These are phyloP conservation scores for Diplodus puntazzo DNA, from an alignment of 2,797 vertebrate species.

Conservation along the genomic window DNA sequence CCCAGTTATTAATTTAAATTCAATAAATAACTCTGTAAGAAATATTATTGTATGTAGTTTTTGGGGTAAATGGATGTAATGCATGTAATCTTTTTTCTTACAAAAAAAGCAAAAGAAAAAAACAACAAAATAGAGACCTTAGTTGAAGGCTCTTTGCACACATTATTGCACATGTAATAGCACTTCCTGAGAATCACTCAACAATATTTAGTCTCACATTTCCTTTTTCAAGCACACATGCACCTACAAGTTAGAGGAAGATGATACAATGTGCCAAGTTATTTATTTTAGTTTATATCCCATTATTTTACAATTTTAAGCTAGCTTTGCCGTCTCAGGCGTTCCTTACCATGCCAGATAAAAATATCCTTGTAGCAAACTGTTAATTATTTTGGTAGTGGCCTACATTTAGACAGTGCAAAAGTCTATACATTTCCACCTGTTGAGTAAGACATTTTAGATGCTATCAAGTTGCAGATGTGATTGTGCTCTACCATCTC, in stretches of 20 bases:
- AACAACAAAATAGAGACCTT: constrained; percentile 24
- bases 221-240: constrained; percentile 37
- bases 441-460: constrained; percentile 45
- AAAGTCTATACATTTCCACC: constrained; percentile 31
- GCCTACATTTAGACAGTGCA: constrained; percentile 45
- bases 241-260: constrained; percentile 27
- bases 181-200: constrained; percentile 68
- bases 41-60: constrained; percentile 9
- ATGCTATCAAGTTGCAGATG: constrained; percentile 25
- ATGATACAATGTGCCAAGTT: constrained; percentile 18
- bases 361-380: constrained; percentile 22
- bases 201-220: constrained; percentile 49
- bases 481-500: constrained; percentile 34
- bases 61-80: constrained; percentile 10
- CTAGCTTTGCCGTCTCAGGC: neutral
- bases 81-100: constrained; percentile 26
- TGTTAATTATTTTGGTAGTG: constrained; percentile 26
- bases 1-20: neutral
- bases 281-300: neutral
- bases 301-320: constrained; percentile 5
- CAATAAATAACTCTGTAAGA: neutral
- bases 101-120: constrained; percentile 27
- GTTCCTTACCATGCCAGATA: constrained; percentile 19
- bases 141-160: constrained; percentile 40
- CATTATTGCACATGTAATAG: constrained; percentile 60